A percentile compares a stretch with the other conserved stretches of the same genome.
Evolutionary conservation across 2,888 invertebrate genomes (phyloP).

Genomic region (Mactromeris polynyma): DNA sequence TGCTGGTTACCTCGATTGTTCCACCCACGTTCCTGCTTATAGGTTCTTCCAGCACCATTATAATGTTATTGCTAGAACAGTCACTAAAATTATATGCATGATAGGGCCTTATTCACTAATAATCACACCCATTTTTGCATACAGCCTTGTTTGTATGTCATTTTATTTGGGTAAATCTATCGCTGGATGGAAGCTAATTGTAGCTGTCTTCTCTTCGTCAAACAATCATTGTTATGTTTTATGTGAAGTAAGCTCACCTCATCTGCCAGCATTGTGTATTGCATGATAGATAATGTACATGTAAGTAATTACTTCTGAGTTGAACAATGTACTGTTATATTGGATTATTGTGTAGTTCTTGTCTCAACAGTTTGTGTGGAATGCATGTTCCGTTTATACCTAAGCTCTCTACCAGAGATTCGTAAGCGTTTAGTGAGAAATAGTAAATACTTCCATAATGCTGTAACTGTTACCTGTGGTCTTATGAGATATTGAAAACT

Average conservation of each 20-base stretch:
- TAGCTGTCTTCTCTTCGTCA: background rate
- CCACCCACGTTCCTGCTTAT: too few relatives aligned
- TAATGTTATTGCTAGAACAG: too few relatives aligned
- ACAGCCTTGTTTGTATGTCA: too few relatives aligned
- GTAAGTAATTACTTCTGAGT: background rate
- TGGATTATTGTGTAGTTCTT: background rate
- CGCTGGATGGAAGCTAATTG: background rate
- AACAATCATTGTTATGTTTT: background rate
- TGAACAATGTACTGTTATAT: background rate
- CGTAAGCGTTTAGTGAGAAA: background rate
- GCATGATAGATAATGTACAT: background rate
- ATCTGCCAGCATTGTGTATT: background rate
- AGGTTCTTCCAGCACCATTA: too few relatives aligned
- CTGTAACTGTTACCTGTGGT: background rate
- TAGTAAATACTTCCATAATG: background rate
- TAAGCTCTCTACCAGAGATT: constrained; percentile 2
- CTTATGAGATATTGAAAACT: background rate
- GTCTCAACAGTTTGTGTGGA: background rate
- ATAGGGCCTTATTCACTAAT: too few relatives aligned
- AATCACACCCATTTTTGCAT: too few relatives aligned
- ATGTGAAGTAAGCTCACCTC: background rate
- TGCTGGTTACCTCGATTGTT: too few relatives aligned
- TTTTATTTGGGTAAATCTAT: too few relatives aligned
- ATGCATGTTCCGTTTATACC: background rate
- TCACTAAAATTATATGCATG: too few relatives aligned